Conservation (phyloP, 1,140 invertebrate genomes). For the Brachionus calyciflorus region DNA sequence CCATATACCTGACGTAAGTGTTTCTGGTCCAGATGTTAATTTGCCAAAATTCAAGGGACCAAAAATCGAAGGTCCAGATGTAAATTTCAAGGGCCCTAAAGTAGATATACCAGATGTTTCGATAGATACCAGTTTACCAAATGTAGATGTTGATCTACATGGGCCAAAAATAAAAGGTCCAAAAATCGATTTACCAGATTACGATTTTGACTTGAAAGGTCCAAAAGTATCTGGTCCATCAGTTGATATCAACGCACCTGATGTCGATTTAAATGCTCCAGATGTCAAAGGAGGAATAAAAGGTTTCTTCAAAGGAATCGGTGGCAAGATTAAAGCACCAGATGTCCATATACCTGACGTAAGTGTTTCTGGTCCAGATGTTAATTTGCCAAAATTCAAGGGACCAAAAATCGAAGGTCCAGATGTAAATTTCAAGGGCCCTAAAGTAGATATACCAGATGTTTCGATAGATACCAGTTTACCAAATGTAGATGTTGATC, state of each 20-base stretch:
- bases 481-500: not conserved
- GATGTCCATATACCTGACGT: not conserved
- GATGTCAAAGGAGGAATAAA: not conserved
- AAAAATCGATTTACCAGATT: not conserved
- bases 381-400: not conserved
- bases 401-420: not conserved
- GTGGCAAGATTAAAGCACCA: conserved; percentile 1
- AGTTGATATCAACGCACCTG: not conserved
- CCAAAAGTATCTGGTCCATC: not conserved
- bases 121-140: conserved; percentile 2
- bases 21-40: not conserved
- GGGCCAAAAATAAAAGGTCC: not conserved
- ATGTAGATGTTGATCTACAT: not conserved
- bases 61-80: not conserved
- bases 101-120: not conserved
- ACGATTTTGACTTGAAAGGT: not conserved
- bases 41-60: conserved; percentile 33
- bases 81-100: not conserved
- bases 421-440: not conserved
- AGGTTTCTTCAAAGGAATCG: not conserved
- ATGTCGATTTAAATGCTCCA: not conserved
- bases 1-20: not conserved
- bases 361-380: not conserved
- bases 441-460: not conserved
- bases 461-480: not conserved